Evolutionary conservation across 2,113 vertebrate species (phyloP), one percentile per base, ranked within the genome.

Genomic region (Engystomops pustulosus): DNA sequence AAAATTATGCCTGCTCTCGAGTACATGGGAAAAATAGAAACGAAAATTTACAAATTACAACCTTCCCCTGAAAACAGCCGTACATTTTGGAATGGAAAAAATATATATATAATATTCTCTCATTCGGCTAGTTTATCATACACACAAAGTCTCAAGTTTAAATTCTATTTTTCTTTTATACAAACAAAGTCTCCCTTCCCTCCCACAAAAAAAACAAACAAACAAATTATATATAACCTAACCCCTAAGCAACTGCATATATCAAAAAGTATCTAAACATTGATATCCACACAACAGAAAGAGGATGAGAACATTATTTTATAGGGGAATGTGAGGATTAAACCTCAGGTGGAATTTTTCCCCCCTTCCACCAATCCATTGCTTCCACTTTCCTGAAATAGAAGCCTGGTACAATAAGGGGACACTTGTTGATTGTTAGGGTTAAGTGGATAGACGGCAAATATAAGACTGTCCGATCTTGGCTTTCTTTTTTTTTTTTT

Each of bases 221-320:
- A n/a, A n/a, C n/a, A 86, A 88, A 88, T 86, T 45, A 44, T 25
- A 74, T 47, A 74, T 30, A 87, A 30, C 86, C 5, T 78, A 84
- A 47, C 69, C 74, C 34, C 67, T 74, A 88, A 6, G 0, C 84
- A 88, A 83, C 44, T 0, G 14, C 77, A 71, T 86, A 77, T 88
- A 84, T 55, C 86, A 81, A 90, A 87, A 84, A 67, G 58, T 79
- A 38, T 79, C 89, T 88, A 84, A 89, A 91, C 74, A 88, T 72
- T 6, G 85, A 85, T 77, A 86, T 80, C 72, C 88, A 86, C 85
- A 88, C 89, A 90, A 51, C 74, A 77, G 49, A 87, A 88, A 82
- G 90, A 89, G 90, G 91, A 90, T 95, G 95, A 95, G 92, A 93
- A 88, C 94, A 93, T 90, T 92, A 91, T 95, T 53, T 51, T 58